Base-by-base conservation (phyloP, 1,140 invertebrate species). In the Sinonovacula constricta region DNA sequence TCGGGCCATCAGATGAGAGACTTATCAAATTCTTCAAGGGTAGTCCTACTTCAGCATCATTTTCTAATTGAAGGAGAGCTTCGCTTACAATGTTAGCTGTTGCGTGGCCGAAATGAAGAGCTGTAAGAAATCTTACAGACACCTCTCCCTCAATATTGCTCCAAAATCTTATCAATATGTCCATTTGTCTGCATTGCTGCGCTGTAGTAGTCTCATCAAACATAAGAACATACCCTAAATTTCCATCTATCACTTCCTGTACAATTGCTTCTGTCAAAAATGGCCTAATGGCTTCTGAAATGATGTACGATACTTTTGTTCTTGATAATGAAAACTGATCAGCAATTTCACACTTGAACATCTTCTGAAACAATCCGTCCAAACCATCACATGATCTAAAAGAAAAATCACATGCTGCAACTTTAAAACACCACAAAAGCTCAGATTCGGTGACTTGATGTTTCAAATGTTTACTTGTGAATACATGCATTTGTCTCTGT, bases 91-190 rank as follows among this genome's bases (percentile, higher is more conserved):
- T 39, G 51, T 67, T 36, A 57, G 59, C 63, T 54, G 65, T 77
- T 10, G 63, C 62, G 59, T 77, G 74, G 22, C 74, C 74, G 59
- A 67, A 77, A 10, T 53, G 49, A 59, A 67, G 39, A 54, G 62
- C 74, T 60, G 67, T 77, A 67, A 15, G n/a, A n/a, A n/a, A n/a
- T n/a, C n/a, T n/a, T n/a, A n/a, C n/a, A n/a, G n/a, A n/a, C n/a
- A n/a, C n/a, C 74, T 68, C 0, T 39, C 33, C 12, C 34, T 36
- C n/a, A 75, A 34, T 65, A 26, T 33, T 33, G n/a, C 49, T 67
- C 63, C 66, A 78, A 69, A 34, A 78, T 60, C 57, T 60, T n/a
- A 78, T 56, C 14, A 78, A n/a, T n/a, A n/a, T n/a, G n/a, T n/a
- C n/a, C n/a, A n/a, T n/a, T n/a, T n/a, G n/a, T n/a, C n/a, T n/a